Percentiles rank a stretch among this genome's conserved stretches.
phyloP scores from a whole-genome alignment of 2,888 invertebrate species.

The Andrena marginata region DNA sequence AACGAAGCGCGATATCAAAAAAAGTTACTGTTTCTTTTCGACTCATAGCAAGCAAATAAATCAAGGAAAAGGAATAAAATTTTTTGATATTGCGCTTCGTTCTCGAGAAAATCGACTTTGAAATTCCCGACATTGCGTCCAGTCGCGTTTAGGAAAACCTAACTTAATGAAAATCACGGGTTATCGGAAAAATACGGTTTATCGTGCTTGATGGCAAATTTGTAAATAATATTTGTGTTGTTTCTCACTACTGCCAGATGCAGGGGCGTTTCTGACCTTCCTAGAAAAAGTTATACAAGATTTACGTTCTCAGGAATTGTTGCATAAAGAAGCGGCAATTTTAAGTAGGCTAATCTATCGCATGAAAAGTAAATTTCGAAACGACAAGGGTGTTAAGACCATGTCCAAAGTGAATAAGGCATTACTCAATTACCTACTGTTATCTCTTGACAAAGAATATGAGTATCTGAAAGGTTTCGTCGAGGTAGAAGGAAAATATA shows the following conservation, averaged over 20 bases:
- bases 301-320: constrained; percentile 84
- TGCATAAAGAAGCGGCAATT: constrained; percentile 87
- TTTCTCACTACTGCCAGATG: constrained; percentile 64
- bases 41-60: too few relatives aligned
- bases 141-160: too few relatives aligned
- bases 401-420: constrained; percentile 87
- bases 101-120: too few relatives aligned
- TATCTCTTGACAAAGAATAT: constrained; percentile 85
- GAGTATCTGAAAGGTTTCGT: constrained; percentile 70
- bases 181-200: too few relatives aligned
- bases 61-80: too few relatives aligned
- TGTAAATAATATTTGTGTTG: constrained; percentile 4
- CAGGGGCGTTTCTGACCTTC: constrained; percentile 55
- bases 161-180: too few relatives aligned
- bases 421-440: constrained; percentile 85
- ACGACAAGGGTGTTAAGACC: constrained; percentile 87
- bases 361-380: constrained; percentile 87
- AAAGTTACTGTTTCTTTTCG: too few relatives aligned
- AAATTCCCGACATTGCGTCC: too few relatives aligned
- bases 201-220: too few relatives aligned
- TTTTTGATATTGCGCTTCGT: too few relatives aligned
- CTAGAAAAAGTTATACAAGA: constrained; percentile 71
- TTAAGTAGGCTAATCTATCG: constrained; percentile 87
- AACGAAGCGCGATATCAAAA: too few relatives aligned
- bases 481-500: constrained; percentile 72